Evolutionary conservation across 2,888 invertebrate species (phyloP).

Genomic region (Zaprionus obscuricornis): DNA sequence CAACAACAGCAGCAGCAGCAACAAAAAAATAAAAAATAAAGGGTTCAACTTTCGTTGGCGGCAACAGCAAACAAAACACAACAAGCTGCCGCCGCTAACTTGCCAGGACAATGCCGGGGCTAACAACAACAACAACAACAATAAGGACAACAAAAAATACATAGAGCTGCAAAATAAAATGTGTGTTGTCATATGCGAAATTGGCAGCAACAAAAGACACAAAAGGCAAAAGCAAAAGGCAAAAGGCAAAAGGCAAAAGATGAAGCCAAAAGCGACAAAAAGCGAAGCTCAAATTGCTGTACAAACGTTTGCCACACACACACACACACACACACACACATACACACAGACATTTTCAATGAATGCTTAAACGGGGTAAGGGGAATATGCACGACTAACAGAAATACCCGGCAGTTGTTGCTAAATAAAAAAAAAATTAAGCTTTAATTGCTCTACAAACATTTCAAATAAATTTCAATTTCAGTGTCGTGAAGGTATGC

Average conservation of each 20-base stretch:
- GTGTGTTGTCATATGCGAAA: conserved; percentile 66
- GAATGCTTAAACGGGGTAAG: no score
- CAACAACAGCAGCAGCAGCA: background rate
- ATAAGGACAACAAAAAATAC: conserved; percentile 1
- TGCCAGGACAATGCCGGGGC: conserved; percentile 38
- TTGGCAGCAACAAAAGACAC: conserved; percentile 33
- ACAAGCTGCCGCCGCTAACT: conserved; percentile 50
- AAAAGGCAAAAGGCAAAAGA: conserved; percentile 2
- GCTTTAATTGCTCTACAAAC: no score
- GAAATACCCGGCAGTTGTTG: no score
- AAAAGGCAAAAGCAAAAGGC: conserved; percentile 6
- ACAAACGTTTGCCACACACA: no score
- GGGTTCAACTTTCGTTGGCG: conserved; percentile 50
- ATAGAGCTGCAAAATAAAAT: conserved; percentile 34
- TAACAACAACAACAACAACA: conserved; percentile 3
- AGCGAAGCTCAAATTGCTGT: conserved; percentile 30
- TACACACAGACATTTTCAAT: no score
- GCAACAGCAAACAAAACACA: conserved; percentile 55
- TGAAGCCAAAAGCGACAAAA: background rate
- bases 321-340: no score
- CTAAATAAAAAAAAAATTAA: no score
- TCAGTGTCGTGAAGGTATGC: no score
- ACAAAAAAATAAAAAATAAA: conserved; percentile 19
- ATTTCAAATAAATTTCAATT: no score
- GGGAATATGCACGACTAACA: background rate